These are phyloP conservation scores for Magallana nippona DNA, from an alignment of 2,888 invertebrate genomes.

Conservation along the genomic window DNA sequence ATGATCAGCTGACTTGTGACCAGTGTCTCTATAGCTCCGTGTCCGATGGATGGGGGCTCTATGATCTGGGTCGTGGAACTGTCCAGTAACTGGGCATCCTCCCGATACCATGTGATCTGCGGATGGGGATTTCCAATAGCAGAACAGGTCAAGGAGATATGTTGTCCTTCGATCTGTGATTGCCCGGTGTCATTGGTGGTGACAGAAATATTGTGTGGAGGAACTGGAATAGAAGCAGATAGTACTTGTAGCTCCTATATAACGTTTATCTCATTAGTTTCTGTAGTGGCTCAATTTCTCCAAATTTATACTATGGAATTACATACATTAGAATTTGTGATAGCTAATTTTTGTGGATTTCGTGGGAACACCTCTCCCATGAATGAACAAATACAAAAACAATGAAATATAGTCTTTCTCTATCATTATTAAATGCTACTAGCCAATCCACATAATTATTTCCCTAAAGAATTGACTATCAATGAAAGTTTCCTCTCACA, in stretches of 20 bases:
- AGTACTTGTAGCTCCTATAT: not conserved
- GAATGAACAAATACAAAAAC: too few species aligned
- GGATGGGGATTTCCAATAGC: slow-evolving; percentile 70
- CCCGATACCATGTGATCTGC: slow-evolving; percentile 60
- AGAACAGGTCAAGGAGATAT: slow-evolving; percentile 66
- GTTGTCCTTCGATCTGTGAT: slow-evolving; percentile 61
- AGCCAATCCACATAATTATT: too few species aligned
- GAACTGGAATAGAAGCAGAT: slow-evolving; percentile 61
- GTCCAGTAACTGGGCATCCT: slow-evolving; percentile 3
- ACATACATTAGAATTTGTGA: too few species aligned
- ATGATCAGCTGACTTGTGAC: slow-evolving; percentile 48
- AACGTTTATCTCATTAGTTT: not conserved
- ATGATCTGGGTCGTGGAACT: not conserved
- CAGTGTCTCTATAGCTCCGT: slow-evolving; percentile 11
- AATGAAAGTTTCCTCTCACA: too few species aligned
- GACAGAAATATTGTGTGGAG: slow-evolving; percentile 64
- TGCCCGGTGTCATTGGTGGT: slow-evolving; percentile 53
- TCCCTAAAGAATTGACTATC: too few species aligned
- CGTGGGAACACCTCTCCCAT: too few species aligned
- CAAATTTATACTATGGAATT: too few species aligned
- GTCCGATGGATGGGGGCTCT: not conserved
- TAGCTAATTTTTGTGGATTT: too few species aligned
- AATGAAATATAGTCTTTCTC: too few species aligned
- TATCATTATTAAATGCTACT: too few species aligned
- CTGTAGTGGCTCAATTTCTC: not conserved